Conservation (phyloP, 1,140 invertebrate genomes). For the Eubasilissa regina region DNA sequence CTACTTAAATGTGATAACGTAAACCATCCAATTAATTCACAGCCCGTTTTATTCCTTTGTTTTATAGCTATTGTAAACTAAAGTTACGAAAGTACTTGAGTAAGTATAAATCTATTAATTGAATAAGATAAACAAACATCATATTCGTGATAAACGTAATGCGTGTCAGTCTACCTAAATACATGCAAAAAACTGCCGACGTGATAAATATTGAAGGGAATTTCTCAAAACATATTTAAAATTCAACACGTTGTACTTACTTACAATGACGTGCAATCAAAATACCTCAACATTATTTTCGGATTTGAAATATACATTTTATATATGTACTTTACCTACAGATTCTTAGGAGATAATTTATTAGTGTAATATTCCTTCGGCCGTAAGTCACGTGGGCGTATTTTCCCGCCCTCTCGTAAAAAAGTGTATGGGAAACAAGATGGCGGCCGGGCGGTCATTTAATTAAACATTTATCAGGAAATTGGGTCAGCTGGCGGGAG, state of each 20-base stretch:
- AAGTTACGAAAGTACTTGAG: too few species aligned
- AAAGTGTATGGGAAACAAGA: conserved; percentile 35
- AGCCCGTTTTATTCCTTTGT: too few species aligned
- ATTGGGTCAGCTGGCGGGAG: conserved; percentile 47
- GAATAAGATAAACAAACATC: too few species aligned
- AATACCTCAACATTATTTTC: background rate
- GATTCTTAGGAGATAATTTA: conserved; percentile 23
- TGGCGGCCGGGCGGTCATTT: conserved; percentile 43
- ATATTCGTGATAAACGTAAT: too few species aligned
- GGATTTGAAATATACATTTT: background rate
- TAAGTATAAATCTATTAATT: too few species aligned
- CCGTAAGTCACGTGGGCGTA: conserved; percentile 19
- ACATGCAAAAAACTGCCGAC: background rate
- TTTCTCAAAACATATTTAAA: background rate
- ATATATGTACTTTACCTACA: background rate
- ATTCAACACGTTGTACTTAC: background rate
- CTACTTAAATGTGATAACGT: too few species aligned
- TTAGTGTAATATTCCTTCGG: background rate
- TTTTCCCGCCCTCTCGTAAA: conserved; percentile 39
- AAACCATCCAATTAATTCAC: too few species aligned
- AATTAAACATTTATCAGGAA: conserved; percentile 59
- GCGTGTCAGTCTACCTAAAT: background rate
- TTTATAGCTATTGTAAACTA: too few species aligned
- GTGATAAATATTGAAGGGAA: background rate
- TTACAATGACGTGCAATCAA: conserved; percentile 14